Evolutionary conservation across 2,113 vertebrate genomes (phyloP).

Genomic region (Gopherus flavomarginatus): DNA sequence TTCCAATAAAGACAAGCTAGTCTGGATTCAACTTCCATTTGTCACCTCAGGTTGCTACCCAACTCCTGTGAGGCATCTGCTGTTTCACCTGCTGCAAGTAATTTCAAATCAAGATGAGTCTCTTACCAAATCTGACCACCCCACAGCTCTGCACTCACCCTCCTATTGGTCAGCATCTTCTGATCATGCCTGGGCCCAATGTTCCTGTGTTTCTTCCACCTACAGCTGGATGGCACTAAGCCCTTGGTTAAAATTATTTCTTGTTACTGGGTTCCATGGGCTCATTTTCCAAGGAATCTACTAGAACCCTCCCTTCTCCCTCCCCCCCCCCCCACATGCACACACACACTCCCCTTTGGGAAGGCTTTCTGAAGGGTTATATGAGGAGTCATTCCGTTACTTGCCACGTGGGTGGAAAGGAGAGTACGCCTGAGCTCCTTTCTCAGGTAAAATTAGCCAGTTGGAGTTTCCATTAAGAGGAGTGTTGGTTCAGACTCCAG

Average conservation of each 20-base stretch:
- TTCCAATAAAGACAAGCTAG: slow-evolving; percentile 9
- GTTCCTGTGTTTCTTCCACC: background rate
- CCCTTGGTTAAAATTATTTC: background rate
- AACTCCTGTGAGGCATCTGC: background rate
- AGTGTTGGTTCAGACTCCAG: background rate
- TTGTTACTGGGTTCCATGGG: background rate
- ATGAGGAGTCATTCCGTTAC: background rate
- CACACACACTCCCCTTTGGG: too few species aligned
- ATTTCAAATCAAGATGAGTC: background rate
- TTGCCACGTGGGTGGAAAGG: background rate
- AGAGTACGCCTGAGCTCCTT: background rate
- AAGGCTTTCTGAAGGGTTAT: background rate
- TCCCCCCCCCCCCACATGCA: rapidly evolving
- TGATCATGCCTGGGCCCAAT: background rate
- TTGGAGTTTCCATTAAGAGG: background rate
- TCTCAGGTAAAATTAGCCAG: background rate
- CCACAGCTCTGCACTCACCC: background rate
- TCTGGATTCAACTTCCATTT: background rate
- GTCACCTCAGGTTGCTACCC: background rate
- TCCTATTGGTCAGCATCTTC: background rate
- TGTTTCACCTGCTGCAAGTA: background rate
- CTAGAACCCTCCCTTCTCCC: background rate
- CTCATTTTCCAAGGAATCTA: background rate
- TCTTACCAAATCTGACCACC: background rate
- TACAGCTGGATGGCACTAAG: rapidly evolving